phyloP scores from a whole-genome alignment of 2,113 vertebrate genomes.

The Anser brachyrhynchus region DNA sequence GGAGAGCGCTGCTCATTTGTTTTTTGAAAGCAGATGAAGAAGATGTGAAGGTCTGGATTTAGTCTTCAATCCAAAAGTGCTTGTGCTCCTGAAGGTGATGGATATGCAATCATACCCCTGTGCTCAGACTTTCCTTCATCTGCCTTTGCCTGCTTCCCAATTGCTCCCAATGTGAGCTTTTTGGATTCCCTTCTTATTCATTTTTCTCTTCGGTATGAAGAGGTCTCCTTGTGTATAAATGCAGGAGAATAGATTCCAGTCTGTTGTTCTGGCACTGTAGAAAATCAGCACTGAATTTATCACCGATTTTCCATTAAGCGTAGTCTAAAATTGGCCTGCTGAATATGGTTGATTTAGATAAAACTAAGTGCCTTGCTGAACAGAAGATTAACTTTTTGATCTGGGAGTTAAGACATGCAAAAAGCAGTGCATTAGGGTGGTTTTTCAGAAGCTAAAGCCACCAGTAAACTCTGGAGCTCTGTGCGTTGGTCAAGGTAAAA shows the following conservation, averaged over 20 bases:
- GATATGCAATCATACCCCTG: fast-evolving
- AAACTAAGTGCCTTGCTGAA: neutral
- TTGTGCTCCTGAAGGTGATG: neutral
- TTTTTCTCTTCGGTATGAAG: neutral
- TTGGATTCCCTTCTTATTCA: neutral
- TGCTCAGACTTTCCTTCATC: neutral
- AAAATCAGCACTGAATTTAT: neutral
- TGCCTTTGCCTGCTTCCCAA: neutral
- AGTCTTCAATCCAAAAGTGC: neutral
- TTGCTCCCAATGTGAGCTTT: neutral
- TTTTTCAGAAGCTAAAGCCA: neutral
- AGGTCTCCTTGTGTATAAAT: neutral
- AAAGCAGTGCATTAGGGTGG: neutral
- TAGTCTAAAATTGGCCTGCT: neutral
- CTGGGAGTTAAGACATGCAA: neutral
- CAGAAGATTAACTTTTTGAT: neutral
- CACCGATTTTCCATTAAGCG: neutral
- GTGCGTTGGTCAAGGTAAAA: neutral
- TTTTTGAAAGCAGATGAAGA: neutral
- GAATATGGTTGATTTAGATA: neutral
- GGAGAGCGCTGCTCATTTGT: fast-evolving
- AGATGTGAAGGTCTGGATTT: neutral
- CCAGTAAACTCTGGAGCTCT: neutral
- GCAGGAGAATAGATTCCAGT: neutral
- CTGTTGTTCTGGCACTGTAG: neutral